Conservation (phyloP, 2,113 vertebrate genomes). For the Porphyrio hochstetteri region DNA sequence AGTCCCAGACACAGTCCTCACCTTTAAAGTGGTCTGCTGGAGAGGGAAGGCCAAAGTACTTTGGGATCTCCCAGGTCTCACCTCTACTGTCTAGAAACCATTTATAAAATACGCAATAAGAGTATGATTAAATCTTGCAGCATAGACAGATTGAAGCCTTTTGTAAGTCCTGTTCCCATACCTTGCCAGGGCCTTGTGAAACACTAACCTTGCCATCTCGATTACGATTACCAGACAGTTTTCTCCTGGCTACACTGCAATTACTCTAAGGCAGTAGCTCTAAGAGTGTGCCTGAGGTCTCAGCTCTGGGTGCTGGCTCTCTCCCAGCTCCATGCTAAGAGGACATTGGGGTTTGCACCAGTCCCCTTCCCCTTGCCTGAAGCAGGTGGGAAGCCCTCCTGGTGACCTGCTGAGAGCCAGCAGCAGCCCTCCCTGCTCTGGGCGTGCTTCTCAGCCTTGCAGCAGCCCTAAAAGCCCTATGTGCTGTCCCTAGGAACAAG, state of each 20-base stretch:
- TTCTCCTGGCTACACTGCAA: neutral
- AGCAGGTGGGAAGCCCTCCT: neutral
- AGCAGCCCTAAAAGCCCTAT: neutral
- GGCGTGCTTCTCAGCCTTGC: neutral
- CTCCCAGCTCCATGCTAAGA: neutral
- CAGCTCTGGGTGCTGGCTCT: neutral
- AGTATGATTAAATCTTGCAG: neutral
- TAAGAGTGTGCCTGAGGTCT: neutral
- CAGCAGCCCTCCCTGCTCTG: neutral
- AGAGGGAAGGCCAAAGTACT: neutral
- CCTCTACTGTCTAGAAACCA: neutral
- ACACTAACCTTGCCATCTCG: neutral
- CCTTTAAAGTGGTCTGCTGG: neutral
- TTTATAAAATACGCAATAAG: neutral
- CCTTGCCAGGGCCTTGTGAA: neutral
- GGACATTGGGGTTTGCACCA: fast-evolving
- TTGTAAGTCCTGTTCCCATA: neutral
- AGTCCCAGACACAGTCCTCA: neutral
- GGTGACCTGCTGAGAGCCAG: neutral
- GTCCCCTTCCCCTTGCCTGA: neutral
- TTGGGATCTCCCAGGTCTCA: neutral
- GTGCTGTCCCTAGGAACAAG: neutral
- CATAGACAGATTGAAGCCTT: neutral
- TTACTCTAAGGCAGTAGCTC: neutral
- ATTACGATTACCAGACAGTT: neutral